These are phyloP conservation scores for Neodiprion pinetum DNA, from an alignment of 1,140 invertebrate genomes.

Conservation along the genomic window DNA sequence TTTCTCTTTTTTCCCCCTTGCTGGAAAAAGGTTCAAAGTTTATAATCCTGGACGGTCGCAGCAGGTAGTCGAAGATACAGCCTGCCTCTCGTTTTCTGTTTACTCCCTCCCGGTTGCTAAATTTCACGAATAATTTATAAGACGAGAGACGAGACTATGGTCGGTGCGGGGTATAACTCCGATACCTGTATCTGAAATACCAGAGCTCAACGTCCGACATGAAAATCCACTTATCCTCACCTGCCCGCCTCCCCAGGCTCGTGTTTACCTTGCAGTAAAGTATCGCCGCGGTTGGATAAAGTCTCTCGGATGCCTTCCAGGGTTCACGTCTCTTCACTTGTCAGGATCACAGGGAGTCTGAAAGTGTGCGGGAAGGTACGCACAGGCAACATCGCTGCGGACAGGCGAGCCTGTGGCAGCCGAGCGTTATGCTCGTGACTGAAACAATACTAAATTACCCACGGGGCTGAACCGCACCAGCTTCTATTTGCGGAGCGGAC, in stretches of 20 bases:
- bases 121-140: constrained; percentile 5
- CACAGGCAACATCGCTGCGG: neutral
- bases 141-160: neutral
- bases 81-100: neutral
- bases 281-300: neutral
- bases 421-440: neutral
- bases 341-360: constrained; percentile 4
- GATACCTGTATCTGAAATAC: too few species aligned
- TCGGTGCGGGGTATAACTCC: too few species aligned
- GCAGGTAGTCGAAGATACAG: neutral
- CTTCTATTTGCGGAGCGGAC: neutral
- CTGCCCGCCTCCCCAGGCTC: neutral
- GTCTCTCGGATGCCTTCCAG: neutral
- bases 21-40: too few species aligned
- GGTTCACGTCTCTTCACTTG: neutral
- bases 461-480: neutral
- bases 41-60: neutral
- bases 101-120: neutral
- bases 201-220: neutral
- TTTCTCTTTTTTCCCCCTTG: too few species aligned
- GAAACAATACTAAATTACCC: constrained; percentile 1
- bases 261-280: constrained; percentile 2
- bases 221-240: constrained; percentile 7
- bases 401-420: too few species aligned
- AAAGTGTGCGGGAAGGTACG: neutral